These are phyloP conservation scores for Hippocampus comes DNA, from an alignment of 2,113 vertebrate genomes.

Conservation along the genomic window DNA sequence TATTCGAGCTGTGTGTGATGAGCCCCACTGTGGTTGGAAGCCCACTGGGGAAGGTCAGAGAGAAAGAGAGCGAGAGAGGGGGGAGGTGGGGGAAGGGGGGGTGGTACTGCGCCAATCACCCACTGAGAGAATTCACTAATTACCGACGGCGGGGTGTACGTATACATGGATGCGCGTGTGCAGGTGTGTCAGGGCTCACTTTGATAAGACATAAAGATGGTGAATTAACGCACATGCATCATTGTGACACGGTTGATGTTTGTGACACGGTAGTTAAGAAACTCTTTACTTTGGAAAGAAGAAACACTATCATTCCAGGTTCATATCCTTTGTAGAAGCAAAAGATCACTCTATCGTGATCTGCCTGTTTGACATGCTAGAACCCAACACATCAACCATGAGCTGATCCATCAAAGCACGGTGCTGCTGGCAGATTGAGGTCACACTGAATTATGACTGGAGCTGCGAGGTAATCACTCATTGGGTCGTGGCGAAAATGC, in stretches of 20 bases:
- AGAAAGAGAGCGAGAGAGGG: constrained; percentile 37
- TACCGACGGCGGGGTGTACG: constrained; percentile 56
- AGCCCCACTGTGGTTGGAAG: constrained; percentile 53
- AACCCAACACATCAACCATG: constrained; percentile 60
- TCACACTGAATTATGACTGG: constrained; percentile 78
- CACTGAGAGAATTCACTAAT: constrained; percentile 66
- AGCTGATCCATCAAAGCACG: constrained; percentile 70
- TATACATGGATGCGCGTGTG: neutral
- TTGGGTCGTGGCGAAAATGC: constrained; percentile 57
- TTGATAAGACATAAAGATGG: constrained; percentile 46
- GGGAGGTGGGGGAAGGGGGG: constrained; percentile 34
- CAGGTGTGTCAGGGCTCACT: constrained; percentile 22
- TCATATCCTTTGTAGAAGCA: constrained; percentile 47
- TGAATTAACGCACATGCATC: constrained; percentile 39
- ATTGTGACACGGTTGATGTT: constrained; percentile 47
- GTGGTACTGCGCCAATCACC: constrained; percentile 32
- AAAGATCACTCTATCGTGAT: constrained; percentile 64
- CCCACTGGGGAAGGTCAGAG: constrained; percentile 64
- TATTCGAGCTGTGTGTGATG: constrained; percentile 56
- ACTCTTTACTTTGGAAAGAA: constrained; percentile 14
- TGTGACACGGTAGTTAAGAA: constrained; percentile 30
- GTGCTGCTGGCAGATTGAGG: constrained; percentile 76
- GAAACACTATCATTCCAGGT: constrained; percentile 2
- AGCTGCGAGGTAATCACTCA: constrained; percentile 75
- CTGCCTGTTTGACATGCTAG: constrained; percentile 65